Base-by-base conservation (phyloP, 2,888 invertebrate species). In the Anticlea derivata region DNA sequence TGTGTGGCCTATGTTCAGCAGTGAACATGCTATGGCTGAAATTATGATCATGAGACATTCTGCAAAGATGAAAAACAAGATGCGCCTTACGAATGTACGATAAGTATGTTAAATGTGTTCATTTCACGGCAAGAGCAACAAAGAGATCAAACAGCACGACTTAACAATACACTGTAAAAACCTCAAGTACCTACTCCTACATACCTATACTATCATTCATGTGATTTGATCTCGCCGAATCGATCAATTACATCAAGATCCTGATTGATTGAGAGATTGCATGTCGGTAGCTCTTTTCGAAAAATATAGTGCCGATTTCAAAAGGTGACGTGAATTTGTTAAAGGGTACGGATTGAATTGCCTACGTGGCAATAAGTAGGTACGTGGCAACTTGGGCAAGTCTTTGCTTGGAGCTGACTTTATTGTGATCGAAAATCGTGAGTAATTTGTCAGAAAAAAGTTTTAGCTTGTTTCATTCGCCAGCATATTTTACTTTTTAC, bases 211-310 rank as follows among this genome's bases (percentile, higher is more conserved):
- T 13, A 7, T 4, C 12, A n/a, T 29, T 7, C 8, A 6, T 6
- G 34, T 26, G 33, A 47, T 46, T 44, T 30, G 37, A 57, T 54
- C 50, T 54, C 7, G 27, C 31, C 50, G 45, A 48, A 48, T 43
- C 29, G 33, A 60, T 57, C 41, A 24, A 53, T 50, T 40, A 46
- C 37, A 17, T 5, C 8, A 8, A 7, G 29, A 49, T 22, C 29
- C 38, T 60, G 57, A 59, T 57, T 47, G 61, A 61, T 58, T 23
- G 43, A 47, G 33, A 52, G 51, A 60, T 55, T 45, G 35, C 26
- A 6, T n/a, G n/a, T 40, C 47, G 43, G 33, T 7, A 6, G 10
- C 2, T 7, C 44, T 48, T 50, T 45, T 52, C 31, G 13, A 17
- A 45, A 50, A 48, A 45, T 23, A 10, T 40, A 17, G 4, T 50